Conservation (phyloP, 2,797 vertebrate species). For the Allobates femoralis region DNA sequence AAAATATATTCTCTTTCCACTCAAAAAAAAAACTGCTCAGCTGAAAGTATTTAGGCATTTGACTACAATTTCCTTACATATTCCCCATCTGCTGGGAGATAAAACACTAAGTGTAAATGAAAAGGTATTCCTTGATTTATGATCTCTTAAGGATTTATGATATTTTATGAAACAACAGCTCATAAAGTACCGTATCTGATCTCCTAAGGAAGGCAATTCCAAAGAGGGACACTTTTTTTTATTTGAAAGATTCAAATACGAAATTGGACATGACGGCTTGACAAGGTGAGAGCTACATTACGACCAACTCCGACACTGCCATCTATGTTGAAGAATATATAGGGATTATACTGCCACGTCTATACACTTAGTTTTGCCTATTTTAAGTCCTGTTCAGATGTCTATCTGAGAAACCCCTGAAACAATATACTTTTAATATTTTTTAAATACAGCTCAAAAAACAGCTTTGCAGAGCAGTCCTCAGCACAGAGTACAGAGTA, state of each 20-base stretch:
- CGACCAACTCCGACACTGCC: background rate
- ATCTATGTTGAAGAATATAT: background rate
- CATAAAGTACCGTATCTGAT: conserved; percentile 69
- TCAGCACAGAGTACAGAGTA: too few relatives aligned
- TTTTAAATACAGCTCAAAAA: too few relatives aligned
- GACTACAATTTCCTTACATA: conserved; percentile 74
- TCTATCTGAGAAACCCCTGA: too few relatives aligned
- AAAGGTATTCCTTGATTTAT: conserved; percentile 74
- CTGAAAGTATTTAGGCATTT: conserved; percentile 79
- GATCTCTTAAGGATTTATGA: conserved; percentile 68
- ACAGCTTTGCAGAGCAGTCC: too few relatives aligned
- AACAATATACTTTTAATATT: too few relatives aligned
- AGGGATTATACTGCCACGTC: background rate
- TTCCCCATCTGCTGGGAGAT: conserved; percentile 74
- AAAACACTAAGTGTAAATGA: conserved; percentile 70
- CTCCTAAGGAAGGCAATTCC: conserved; percentile 21
- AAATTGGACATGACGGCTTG: conserved; percentile 13
- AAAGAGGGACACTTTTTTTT: background rate
- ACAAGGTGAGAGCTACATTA: conserved; percentile 2
- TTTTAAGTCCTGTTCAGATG: too few relatives aligned
- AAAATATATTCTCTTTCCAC: conserved; percentile 72
- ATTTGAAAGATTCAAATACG: conserved; percentile 1
- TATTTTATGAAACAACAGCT: conserved; percentile 68
- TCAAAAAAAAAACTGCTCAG: conserved; percentile 69
- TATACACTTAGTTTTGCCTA: too few relatives aligned